phyloP scores from a whole-genome alignment of 2,113 vertebrate genomes.

The Tonatia bakeri region DNA sequence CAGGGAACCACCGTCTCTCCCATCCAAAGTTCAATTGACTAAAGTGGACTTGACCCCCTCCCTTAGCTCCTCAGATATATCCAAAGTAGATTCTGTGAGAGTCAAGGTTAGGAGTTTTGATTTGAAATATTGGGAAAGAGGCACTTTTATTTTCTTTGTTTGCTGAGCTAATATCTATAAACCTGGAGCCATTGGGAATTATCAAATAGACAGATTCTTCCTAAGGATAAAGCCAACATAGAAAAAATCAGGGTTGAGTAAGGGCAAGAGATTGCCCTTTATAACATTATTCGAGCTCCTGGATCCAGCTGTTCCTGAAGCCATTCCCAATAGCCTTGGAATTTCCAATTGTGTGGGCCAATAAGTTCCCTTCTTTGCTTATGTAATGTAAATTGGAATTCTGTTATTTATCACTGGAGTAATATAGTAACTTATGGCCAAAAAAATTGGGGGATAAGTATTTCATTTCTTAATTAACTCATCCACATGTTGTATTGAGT shows the following conservation, averaged over 20 bases:
- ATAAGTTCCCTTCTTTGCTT: background rate
- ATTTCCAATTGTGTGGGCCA: slow-evolving; percentile 3
- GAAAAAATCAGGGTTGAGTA: background rate
- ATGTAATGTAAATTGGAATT: background rate
- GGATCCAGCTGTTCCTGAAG: background rate
- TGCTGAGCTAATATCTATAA: background rate
- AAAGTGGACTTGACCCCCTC: background rate
- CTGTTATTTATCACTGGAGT: background rate
- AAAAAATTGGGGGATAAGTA: background rate
- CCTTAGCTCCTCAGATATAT: background rate
- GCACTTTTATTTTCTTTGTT: background rate
- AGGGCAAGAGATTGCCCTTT: background rate
- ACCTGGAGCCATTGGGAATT: background rate
- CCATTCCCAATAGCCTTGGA: background rate
- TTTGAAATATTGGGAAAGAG: background rate
- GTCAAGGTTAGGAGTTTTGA: background rate
- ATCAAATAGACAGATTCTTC: background rate
- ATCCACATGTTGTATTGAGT: background rate
- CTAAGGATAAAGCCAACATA: background rate
- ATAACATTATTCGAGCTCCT: background rate
- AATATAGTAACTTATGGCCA: background rate
- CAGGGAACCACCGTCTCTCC: background rate
- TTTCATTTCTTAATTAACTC: slow-evolving; percentile 1
- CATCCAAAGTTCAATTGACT: background rate
- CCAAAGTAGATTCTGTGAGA: background rate